Percentiles rank a stretch among this genome's conserved stretches.
phyloP scores from a whole-genome alignment of 2,888 invertebrate genomes.

The Phyllotreta striolata region DNA sequence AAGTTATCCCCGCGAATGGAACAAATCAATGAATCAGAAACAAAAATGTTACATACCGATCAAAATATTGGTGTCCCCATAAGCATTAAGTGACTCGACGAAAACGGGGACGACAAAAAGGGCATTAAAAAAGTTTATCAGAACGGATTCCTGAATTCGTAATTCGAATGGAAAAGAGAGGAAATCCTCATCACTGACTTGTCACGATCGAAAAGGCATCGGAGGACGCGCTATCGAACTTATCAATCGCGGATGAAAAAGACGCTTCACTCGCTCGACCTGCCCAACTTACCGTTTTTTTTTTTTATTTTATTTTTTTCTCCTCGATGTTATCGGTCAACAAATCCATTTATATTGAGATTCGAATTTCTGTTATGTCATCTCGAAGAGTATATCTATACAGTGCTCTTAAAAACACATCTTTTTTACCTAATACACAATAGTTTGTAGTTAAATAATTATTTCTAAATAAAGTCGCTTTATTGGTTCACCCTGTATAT shows the following conservation, averaged over 20 bases:
- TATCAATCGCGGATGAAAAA: slow-evolving; percentile 53
- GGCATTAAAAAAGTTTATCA: slow-evolving; percentile 35
- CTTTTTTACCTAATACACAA: no score
- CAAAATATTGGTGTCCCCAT: not conserved
- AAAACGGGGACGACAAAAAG: slow-evolving; percentile 3
- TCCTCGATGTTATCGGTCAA: slow-evolving; percentile 55
- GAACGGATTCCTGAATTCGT: slow-evolving; percentile 57
- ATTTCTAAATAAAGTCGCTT: no score
- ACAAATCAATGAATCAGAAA: no score
- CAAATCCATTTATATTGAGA: slow-evolving; percentile 61
- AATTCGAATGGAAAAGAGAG: slow-evolving; percentile 55
- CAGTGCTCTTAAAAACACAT: not conserved
- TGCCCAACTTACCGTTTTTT: slow-evolving; percentile 54
- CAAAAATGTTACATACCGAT: not conserved
- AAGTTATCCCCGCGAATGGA: no score
- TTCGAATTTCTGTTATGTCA: slow-evolving; percentile 59
- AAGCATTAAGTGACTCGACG: slow-evolving; percentile 13
- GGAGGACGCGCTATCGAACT: slow-evolving; percentile 57
- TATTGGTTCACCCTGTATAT: no score
- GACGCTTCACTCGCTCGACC: slow-evolving; percentile 34
- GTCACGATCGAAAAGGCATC: slow-evolving; percentile 55
- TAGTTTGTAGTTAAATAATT: no score
- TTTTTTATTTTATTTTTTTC: no score
- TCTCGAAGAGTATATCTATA: slow-evolving; percentile 50
- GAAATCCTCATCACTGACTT: slow-evolving; percentile 57